Evolutionary conservation across 2,797 vertebrate genomes (phyloP).

Genomic region (Acridotheres tristis): DNA sequence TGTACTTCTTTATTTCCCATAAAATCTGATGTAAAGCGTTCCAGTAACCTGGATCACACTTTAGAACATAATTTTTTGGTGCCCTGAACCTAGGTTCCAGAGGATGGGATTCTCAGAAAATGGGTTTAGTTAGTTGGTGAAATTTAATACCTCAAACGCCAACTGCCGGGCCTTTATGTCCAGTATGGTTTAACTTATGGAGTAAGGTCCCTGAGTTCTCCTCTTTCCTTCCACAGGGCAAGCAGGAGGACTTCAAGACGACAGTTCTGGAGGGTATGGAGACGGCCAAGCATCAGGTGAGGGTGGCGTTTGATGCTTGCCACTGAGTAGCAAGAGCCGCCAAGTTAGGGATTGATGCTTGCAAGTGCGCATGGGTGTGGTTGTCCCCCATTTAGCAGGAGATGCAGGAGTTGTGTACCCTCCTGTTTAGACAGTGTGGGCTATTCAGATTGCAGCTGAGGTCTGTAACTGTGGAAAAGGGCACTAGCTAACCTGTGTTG

Average conservation of each 20-base stretch:
- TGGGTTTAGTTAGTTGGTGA: constrained; percentile 77
- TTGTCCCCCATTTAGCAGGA: constrained; percentile 44
- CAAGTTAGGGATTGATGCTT: constrained; percentile 78
- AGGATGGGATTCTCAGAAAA: constrained; percentile 70
- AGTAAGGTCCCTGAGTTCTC: constrained; percentile 86
- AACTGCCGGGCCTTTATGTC: constrained; percentile 78
- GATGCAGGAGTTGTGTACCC: constrained; percentile 37
- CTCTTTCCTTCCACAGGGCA: constrained; percentile 86
- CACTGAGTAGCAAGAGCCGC: constrained; percentile 78
- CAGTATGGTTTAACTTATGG: constrained; percentile 79
- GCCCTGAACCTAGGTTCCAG: constrained; percentile 63
- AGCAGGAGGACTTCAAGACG: constrained; percentile 86
- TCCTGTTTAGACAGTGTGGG: not conserved
- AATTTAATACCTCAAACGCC: constrained; percentile 71
- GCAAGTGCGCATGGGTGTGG: constrained; percentile 73
- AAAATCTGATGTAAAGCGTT: constrained; percentile 62
- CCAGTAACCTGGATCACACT: constrained; percentile 60
- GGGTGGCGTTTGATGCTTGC: constrained; percentile 84
- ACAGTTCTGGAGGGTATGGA: constrained; percentile 86
- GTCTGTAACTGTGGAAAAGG: not conserved
- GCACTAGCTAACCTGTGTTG: constrained; percentile 17
- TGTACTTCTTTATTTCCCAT: constrained; percentile 49
- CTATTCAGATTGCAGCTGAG: not conserved
- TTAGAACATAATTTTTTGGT: constrained; percentile 58
- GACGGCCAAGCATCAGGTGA: constrained; percentile 86